A percentile compares a stretch with the other conserved stretches of the same genome.
Evolutionary conservation across 2,888 invertebrate genomes (phyloP).

Genomic region (Candidula unifasciata): DNA sequence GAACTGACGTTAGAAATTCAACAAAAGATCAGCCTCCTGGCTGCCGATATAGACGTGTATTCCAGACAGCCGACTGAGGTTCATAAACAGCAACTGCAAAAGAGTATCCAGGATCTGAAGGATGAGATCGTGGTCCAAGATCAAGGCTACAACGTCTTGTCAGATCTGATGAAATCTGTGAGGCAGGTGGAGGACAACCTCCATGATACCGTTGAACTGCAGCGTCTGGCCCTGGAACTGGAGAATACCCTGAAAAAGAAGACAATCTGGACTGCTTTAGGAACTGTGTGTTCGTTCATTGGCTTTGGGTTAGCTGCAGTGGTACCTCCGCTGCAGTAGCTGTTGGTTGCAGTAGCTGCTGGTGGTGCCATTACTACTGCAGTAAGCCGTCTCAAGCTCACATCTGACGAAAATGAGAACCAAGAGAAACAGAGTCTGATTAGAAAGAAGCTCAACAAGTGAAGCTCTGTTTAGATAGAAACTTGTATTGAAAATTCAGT

Average conservation of each 20-base stretch:
- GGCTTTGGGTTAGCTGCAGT: background rate
- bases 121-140: background rate
- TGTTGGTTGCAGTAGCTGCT: background rate
- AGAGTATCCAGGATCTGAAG: background rate
- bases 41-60: background rate
- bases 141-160: background rate
- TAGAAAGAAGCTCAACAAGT: too few species aligned
- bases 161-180: background rate
- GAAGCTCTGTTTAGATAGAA: too few species aligned
- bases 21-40: background rate
- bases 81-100: background rate
- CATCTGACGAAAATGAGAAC: too few species aligned
- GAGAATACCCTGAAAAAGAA: background rate
- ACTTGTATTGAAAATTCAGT: too few species aligned
- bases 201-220: background rate
- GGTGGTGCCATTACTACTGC: background rate
- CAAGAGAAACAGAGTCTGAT: too few species aligned
- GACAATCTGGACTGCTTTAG: background rate
- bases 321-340: background rate
- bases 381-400: too few species aligned
- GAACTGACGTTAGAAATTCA: background rate
- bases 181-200: background rate
- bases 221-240: background rate
- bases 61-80: background rate
- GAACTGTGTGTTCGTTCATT: background rate